A percentile compares a stretch with the other conserved stretches of the same genome.
Conservation (phyloP, 1,140 invertebrate species). For the Trypoxylus dichotomus region DNA sequence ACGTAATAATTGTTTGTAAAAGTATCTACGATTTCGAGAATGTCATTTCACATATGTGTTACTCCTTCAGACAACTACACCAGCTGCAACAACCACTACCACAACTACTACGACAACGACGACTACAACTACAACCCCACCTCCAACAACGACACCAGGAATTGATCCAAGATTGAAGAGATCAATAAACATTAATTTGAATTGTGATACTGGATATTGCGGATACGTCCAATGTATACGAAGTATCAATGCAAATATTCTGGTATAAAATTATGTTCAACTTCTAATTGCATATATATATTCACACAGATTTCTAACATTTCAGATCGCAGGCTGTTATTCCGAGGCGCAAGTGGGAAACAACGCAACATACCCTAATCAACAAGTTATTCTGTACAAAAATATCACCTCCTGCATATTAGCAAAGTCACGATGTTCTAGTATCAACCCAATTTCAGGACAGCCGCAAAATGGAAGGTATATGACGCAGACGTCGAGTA, state of each 20-base stretch:
- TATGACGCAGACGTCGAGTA: conserved; percentile 46
- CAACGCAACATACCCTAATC: conserved; percentile 54
- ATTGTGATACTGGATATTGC: conserved; percentile 59
- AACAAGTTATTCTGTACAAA: conserved; percentile 58
- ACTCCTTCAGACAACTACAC: background rate
- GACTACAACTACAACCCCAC: background rate
- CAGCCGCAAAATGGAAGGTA: conserved; percentile 55
- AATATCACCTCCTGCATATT: conserved; percentile 62
- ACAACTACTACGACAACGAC: background rate
- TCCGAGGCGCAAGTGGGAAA: conserved; percentile 55
- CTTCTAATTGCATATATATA: conserved; percentile 7
- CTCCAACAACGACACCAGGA: conserved; percentile 22
- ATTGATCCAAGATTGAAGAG: conserved; percentile 30
- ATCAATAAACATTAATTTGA: background rate
- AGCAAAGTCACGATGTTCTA: conserved; percentile 57
- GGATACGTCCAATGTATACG: conserved; percentile 60
- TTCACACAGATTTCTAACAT: background rate
- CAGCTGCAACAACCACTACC: background rate
- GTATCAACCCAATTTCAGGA: conserved; percentile 61
- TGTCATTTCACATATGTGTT: background rate
- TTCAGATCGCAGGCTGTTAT: conserved; percentile 57
- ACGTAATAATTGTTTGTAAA: too few relatives aligned
- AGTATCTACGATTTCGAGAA: background rate
- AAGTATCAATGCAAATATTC: conserved; percentile 58
- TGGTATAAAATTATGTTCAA: conserved; percentile 51